A percentile compares a stretch with the other conserved stretches of the same genome.
Conservation (phyloP, 2,888 invertebrate species). For the Cotesia congregata region DNA sequence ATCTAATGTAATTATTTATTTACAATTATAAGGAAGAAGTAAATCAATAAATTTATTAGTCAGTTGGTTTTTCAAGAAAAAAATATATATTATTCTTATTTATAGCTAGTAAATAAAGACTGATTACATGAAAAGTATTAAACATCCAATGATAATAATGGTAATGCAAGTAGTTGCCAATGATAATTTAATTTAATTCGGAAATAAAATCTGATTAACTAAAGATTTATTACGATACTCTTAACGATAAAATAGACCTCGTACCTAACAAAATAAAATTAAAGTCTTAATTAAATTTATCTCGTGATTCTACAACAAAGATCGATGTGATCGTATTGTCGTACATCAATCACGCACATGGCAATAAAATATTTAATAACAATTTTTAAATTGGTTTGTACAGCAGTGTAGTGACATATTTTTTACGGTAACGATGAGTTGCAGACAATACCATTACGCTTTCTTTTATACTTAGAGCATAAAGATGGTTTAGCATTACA, state of each 20-base stretch:
- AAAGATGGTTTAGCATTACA: conserved; percentile 99
- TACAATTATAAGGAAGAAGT: conserved; percentile 20
- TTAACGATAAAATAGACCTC: conserved; percentile 8
- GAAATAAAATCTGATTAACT: not conserved
- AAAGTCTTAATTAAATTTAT: conserved; percentile 3
- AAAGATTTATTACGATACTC: not conserved
- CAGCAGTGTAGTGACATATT: conserved; percentile 98
- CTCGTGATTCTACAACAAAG: conserved; percentile 14
- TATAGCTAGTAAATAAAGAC: not conserved
- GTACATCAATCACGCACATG: conserved; percentile 30
- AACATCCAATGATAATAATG: conserved; percentile 9
- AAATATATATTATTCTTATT: conserved; percentile 1
- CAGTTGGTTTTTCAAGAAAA: not conserved
- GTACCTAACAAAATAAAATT: not conserved
- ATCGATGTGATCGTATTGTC: conserved; percentile 24
- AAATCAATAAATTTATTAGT: not conserved
- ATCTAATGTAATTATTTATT: conserved; percentile 41
- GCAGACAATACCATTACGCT: conserved; percentile 99
- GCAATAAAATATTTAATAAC: conserved; percentile 48
- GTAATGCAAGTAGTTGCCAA: not conserved
- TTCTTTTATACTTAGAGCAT: conserved; percentile 99
- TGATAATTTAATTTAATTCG: not conserved
- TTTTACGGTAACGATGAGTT: conserved; percentile 98
- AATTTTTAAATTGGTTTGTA: conserved; percentile 93
- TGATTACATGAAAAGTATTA: not conserved